A percentile compares a stretch with the other conserved stretches of the same genome.
These are phyloP conservation scores for Drosophila neocordata DNA, from an alignment of 1,140 invertebrate species.

Conservation along the genomic window DNA sequence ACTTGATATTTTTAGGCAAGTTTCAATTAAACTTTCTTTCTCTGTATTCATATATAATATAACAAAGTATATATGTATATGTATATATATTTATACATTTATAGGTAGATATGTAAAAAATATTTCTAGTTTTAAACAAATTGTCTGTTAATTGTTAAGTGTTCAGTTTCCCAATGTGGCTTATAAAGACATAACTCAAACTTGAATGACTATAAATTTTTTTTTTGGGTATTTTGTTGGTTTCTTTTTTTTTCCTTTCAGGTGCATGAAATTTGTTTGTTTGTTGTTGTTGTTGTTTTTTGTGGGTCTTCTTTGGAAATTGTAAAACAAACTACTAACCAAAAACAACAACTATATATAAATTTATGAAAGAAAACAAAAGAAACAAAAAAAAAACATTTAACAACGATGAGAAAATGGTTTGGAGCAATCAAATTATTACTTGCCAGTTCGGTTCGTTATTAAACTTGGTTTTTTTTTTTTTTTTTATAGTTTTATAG, in stretches of 20 bases:
- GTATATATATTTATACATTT: too few species aligned
- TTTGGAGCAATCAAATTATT: constrained; percentile 61
- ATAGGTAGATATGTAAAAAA: too few species aligned
- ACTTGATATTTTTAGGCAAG: too few species aligned
- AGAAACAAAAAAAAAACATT: constrained; percentile 15
- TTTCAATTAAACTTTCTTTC: too few species aligned
- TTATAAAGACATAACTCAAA: constrained; percentile 61
- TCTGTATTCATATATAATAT: too few species aligned
- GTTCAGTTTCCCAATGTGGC: constrained; percentile 1
- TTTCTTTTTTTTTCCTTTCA: constrained; percentile 19
- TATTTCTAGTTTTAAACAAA: neutral
- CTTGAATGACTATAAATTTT: constrained; percentile 60
- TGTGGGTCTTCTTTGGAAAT: constrained; percentile 60
- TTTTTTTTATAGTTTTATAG: constrained; percentile 48
- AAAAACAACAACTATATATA: constrained; percentile 31
- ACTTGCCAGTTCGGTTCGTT: constrained; percentile 17
- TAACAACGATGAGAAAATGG: constrained; percentile 65
- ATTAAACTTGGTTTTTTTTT: constrained; percentile 12
- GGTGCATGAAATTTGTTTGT: constrained; percentile 35
- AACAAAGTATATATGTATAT: too few species aligned
- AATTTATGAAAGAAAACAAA: constrained; percentile 47
- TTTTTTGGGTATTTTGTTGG: neutral
- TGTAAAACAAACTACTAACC: constrained; percentile 38
- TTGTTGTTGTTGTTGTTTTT: too few species aligned
- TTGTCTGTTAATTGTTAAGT: constrained; percentile 1